Evolutionary conservation across 2,888 invertebrate species (phyloP).

Genomic region (Philopedon plagiatum): DNA sequence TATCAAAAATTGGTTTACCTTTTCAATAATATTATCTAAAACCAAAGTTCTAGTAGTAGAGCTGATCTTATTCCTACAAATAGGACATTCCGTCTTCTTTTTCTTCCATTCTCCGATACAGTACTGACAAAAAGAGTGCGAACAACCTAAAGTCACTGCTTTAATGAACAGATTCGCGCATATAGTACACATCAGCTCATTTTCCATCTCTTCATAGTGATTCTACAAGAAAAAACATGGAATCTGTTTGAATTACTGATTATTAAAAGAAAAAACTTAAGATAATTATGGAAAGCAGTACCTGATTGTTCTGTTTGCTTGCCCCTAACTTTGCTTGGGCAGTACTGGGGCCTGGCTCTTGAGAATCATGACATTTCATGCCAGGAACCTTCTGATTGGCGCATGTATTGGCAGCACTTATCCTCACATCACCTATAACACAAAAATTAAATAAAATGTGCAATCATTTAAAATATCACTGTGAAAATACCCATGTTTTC

Average conservation of each 20-base stretch:
- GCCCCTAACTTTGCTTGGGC: neutral
- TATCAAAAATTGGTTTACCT: constrained; percentile 71
- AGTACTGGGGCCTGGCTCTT: constrained; percentile 18
- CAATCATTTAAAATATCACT: neutral
- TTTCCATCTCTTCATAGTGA: constrained; percentile 70
- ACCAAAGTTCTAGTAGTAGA: constrained; percentile 76
- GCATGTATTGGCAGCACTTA: neutral
- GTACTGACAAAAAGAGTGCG: constrained; percentile 81
- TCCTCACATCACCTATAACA: neutral
- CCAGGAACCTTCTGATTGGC: neutral
- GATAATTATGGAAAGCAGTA: neutral
- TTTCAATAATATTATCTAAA: constrained; percentile 81
- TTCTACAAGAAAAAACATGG: constrained; percentile 32
- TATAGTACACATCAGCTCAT: constrained; percentile 82
- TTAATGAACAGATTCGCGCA: constrained; percentile 82
- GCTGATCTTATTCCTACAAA: constrained; percentile 73
- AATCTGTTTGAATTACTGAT: no score
- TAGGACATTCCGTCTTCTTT: constrained; percentile 80
- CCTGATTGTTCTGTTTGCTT: constrained; percentile 10
- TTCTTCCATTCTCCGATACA: constrained; percentile 82
- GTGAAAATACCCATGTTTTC: neutral
- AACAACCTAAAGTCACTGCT: constrained; percentile 80
- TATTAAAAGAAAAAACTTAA: no score
- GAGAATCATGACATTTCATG: constrained; percentile 10
- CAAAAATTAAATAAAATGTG: neutral